Base-by-base conservation (phyloP, 1,140 invertebrate genomes). In the Drosophila orosa region DNA sequence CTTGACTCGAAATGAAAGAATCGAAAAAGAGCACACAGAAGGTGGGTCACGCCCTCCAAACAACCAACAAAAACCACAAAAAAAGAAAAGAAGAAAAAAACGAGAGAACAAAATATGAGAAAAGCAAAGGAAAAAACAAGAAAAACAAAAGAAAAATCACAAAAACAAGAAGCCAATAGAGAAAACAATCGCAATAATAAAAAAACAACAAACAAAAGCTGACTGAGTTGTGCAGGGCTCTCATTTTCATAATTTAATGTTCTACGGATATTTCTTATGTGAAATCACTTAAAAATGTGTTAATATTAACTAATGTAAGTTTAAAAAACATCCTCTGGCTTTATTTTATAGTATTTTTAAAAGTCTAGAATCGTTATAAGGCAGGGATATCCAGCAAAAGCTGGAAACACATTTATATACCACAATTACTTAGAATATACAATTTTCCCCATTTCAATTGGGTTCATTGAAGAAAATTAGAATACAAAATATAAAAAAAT, bases 1-100 rank as follows among this genome's bases (percentile, higher is more conserved):
- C 82, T 86, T 87, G 78, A 86, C 83, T 86, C 50, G 73, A 71
- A 78, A 72, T 66, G 59, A 85, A 82, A 86, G 74, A 77, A 74
- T 73, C 56, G 75, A 76, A 61, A 75, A 80, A 67, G 76, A 69
- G 57, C 59, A 54, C 45, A 19, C 42, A 17, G 33, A 47, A 54
- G 50, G 50, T 54, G 50, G 50, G 50, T 54, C 50, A 54, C 50
- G 50, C 50, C 50, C 50, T 24, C 50, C 19, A 54, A 52, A 33
- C 48, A 31, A 0, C 27, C 27, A 19, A 8, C 27, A 66, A 37
- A 33, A 57, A 39, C 22, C 47, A 3, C 13, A 31, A 44, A 40
- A 8, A 13, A 37, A 22, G n/a, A n/a, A n/a, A n/a, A n/a, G n/a
- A 54, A 3, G n/a, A 31, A 44, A 40, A 8, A 13, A 37, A 22